Conservation (phyloP, 2,797 vertebrate species). For the Syngnathus acus region DNA sequence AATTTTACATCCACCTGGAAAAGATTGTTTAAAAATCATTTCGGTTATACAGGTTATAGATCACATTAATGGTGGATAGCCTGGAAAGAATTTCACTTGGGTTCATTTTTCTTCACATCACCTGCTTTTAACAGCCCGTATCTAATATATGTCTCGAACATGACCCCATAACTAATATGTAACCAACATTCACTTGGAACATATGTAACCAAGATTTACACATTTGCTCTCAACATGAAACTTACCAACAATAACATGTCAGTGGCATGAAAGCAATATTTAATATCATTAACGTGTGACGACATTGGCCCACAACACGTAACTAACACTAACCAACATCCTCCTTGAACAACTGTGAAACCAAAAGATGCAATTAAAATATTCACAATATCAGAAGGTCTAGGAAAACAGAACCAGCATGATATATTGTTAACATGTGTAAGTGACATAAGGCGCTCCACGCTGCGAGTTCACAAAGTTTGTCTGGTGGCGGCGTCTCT, state of each 20-base stretch:
- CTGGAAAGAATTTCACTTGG: background rate
- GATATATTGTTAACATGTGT: too few relatives aligned
- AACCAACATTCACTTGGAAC: background rate
- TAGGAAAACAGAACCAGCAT: background rate
- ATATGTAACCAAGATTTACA: background rate
- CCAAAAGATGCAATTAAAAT: too few relatives aligned
- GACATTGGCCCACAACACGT: background rate
- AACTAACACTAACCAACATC: background rate
- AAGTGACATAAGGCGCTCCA: background rate
- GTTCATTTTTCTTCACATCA: too few relatives aligned
- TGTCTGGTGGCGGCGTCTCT: conserved; percentile 17
- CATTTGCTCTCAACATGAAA: background rate
- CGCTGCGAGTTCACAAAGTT: background rate
- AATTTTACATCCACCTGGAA: too few relatives aligned
- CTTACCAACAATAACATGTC: too few relatives aligned
- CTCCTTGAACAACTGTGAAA: background rate
- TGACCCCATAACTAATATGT: background rate
- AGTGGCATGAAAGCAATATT: too few relatives aligned
- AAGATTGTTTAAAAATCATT: too few relatives aligned
- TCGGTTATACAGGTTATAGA: background rate
- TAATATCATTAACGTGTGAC: too few relatives aligned
- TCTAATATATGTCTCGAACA: background rate
- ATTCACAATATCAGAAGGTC: background rate
- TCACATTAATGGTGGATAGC: background rate
- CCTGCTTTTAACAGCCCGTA: too few relatives aligned